A percentile compares a stretch with the other conserved stretches of the same genome.
These are phyloP conservation scores for Dendrolimus kikuchii DNA, from an alignment of 1,140 invertebrate species.

Conservation along the genomic window DNA sequence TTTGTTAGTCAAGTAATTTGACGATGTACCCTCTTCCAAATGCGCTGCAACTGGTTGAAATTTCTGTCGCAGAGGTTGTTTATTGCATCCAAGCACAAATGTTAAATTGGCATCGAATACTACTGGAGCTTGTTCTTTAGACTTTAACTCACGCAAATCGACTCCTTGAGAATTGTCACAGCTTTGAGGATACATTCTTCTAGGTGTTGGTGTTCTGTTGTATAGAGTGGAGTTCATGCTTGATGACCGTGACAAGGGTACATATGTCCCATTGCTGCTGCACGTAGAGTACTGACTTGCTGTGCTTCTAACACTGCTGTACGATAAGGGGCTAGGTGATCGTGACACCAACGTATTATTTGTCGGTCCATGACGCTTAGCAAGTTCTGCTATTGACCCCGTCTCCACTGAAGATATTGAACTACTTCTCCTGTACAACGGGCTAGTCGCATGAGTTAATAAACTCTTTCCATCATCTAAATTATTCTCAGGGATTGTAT, in stretches of 20 bases:
- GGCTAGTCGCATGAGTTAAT: constrained; percentile 57
- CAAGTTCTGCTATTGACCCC: constrained; percentile 64
- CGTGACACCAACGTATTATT: constrained; percentile 46
- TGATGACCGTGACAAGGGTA: constrained; percentile 53
- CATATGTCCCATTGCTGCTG: constrained; percentile 58
- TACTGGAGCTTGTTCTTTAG: constrained; percentile 81
- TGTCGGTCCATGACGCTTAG: constrained; percentile 48
- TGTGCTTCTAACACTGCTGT: constrained; percentile 55
- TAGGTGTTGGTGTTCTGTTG: constrained; percentile 66
- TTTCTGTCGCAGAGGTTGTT: constrained; percentile 78
- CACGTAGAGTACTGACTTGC: constrained; percentile 65
- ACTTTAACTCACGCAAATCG: constrained; percentile 72
- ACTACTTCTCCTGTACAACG: constrained; percentile 48
- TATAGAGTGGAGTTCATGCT: constrained; percentile 60
- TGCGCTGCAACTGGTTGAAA: constrained; percentile 81
- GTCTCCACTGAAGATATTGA: constrained; percentile 58
- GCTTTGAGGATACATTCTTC: constrained; percentile 78
- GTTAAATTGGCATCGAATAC: constrained; percentile 86
- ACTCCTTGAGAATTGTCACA: constrained; percentile 62
- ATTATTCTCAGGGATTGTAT: constrained; percentile 42
- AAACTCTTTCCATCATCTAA: constrained; percentile 40
- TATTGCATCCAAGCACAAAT: constrained; percentile 81
- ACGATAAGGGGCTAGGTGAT: constrained; percentile 60
- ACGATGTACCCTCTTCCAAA: constrained; percentile 81
- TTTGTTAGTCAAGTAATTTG: constrained; percentile 80